Evolutionary conservation across 2,888 invertebrate species (phyloP).

Genomic region (Choristoneura rosaceana): DNA sequence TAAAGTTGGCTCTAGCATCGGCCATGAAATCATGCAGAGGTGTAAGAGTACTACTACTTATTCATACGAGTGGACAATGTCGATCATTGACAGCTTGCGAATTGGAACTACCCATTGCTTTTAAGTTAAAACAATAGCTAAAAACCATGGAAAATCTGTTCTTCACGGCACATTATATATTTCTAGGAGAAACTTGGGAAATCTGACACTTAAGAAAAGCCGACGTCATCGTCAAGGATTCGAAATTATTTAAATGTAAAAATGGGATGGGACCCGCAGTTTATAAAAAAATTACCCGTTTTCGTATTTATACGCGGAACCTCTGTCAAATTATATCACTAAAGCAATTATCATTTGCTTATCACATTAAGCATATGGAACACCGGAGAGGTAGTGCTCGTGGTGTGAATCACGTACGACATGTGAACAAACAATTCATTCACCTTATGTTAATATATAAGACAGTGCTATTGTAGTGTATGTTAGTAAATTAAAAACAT

Average conservation of each 20-base stretch:
- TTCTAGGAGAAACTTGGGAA: slow-evolving; percentile 18
- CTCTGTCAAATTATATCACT: slow-evolving; percentile 21
- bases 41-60: slow-evolving; percentile 55
- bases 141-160: slow-evolving; percentile 49
- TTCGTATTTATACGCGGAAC: slow-evolving; percentile 11
- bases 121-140: slow-evolving; percentile 46
- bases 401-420: slow-evolving; percentile 35
- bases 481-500: not conserved
- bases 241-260: not conserved
- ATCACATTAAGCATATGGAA: slow-evolving; percentile 23
- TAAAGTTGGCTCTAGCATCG: slow-evolving; percentile 72
- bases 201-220: not conserved
- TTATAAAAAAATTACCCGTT: not conserved
- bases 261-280: not conserved
- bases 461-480: not conserved
- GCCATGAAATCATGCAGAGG: slow-evolving; percentile 77
- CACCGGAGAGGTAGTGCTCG: slow-evolving; percentile 19
- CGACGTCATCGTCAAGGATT: not conserved
- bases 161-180: slow-evolving; percentile 43
- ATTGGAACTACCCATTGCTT: slow-evolving; percentile 51
- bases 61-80: slow-evolving; percentile 67
- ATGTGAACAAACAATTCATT: slow-evolving; percentile 1
- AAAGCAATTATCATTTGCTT: slow-evolving; percentile 37
- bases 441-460: not conserved
- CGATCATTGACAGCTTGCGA: slow-evolving; percentile 70